Evolutionary conservation across 2,888 invertebrate genomes (phyloP), one percentile per base, ranked within the genome.

Genomic region (Sacculina carcini): DNA sequence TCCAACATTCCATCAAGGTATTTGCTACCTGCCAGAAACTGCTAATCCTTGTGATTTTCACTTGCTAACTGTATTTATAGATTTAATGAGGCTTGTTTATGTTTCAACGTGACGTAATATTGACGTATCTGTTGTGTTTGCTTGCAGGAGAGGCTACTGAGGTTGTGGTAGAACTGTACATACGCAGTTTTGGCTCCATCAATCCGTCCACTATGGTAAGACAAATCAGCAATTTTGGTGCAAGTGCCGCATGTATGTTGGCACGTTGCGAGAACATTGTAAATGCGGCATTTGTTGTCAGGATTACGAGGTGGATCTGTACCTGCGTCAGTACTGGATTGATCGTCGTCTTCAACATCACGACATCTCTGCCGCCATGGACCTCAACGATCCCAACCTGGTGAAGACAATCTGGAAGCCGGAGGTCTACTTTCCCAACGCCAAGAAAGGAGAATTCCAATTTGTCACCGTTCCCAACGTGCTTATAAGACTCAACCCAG

Each of bases 221-320:
- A 60, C 24, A 9, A 31, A 14, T 52, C 23, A 26, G 12, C 12
- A 24, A 16, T 16, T 24, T 36, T n/a, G n/a, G n/a, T n/a, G n/a
- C n/a, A n/a, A n/a, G n/a, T n/a, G n/a, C n/a, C n/a, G n/a, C n/a
- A n/a, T n/a, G n/a, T n/a, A n/a, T n/a, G n/a, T n/a, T n/a, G n/a
- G n/a, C n/a, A n/a, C n/a, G n/a, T n/a, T n/a, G n/a, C n/a, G 14
- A 14, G 23, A 4, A 2, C 32, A 28, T 16, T 28, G 9, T 16
- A 23, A 32, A 34, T 29, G 14, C n/a, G 12, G 28, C 29, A 5
- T 23, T n/a, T 14, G 23, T 31, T 51, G 44, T 16, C 58, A 68
- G 68, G 69, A 69, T 58, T 69, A 68, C 59, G 68, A 68, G 56
- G 68, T 69, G 55, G 69, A 69, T 58, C 59, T 69, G 36, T 69